Evolutionary conservation across 1,140 invertebrate genomes (phyloP).

Genomic region (Microplitis demolitor): DNA sequence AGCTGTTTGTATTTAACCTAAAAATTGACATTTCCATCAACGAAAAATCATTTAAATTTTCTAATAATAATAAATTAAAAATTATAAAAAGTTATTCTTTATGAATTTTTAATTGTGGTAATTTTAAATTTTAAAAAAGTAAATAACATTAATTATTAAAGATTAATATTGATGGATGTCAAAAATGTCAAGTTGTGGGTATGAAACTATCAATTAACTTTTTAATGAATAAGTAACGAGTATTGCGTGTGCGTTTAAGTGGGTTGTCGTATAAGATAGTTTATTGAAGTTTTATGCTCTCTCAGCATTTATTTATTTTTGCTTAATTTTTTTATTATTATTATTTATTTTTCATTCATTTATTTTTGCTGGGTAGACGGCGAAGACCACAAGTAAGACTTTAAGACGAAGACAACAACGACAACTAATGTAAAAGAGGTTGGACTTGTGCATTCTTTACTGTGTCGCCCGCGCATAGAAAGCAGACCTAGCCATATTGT

Average conservation of each 20-base stretch:
- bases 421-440: slow-evolving; percentile 23
- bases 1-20: too few relatives aligned
- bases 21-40: too few relatives aligned
- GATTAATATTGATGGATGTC: too few relatives aligned
- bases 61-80: background rate
- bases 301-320: background rate
- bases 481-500: slow-evolving; percentile 47
- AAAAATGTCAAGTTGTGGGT: too few relatives aligned
- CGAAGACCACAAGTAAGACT: slow-evolving; percentile 15
- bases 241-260: slow-evolving; percentile 37
- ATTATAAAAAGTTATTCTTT: too few relatives aligned
- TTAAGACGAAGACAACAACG: slow-evolving; percentile 18
- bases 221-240: background rate
- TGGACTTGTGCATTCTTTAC: slow-evolving; percentile 34
- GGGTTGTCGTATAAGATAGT: slow-evolving; percentile 22
- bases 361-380: slow-evolving; percentile 11
- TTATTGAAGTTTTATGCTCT: slow-evolving; percentile 31
- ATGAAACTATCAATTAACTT: too few relatives aligned
- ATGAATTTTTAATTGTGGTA: too few relatives aligned
- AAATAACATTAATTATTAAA: too few relatives aligned
- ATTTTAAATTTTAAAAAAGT: too few relatives aligned
- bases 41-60: background rate
- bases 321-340: background rate
- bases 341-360: slow-evolving; percentile 10
- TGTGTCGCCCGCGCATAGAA: slow-evolving; percentile 44